A percentile compares a stretch with the other conserved stretches of the same genome.
Conservation (phyloP, 2,113 vertebrate species). For the Lampris megalopsis region DNA sequence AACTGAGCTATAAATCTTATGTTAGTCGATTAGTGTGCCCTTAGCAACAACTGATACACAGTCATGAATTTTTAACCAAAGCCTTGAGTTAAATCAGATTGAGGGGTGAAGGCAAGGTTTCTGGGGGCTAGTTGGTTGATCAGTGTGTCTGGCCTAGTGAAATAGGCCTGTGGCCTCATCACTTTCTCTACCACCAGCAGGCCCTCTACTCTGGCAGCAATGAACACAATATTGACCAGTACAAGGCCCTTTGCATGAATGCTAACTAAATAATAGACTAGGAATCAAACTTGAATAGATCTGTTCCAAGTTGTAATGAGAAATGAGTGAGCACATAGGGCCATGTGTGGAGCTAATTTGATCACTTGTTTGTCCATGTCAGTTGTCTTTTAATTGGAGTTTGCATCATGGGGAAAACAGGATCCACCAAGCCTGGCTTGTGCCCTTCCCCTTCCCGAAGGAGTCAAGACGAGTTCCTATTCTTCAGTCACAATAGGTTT, state of each 20-base stretch:
- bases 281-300: slow-evolving; percentile 49
- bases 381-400: slow-evolving; percentile 19
- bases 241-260: slow-evolving; percentile 45
- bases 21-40: slow-evolving; percentile 74
- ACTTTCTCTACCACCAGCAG: slow-evolving; percentile 52
- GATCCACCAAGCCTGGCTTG: slow-evolving; percentile 19
- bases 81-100: slow-evolving; percentile 72
- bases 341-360: slow-evolving; percentile 52
- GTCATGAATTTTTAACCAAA: slow-evolving; percentile 79
- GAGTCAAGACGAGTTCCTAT: slow-evolving; percentile 24
- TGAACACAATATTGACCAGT: slow-evolving; percentile 53
- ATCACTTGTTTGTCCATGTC: slow-evolving; percentile 40
- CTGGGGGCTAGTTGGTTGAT: slow-evolving; percentile 57
- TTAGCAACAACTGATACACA: slow-evolving; percentile 73
- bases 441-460: neutral
- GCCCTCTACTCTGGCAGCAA: slow-evolving; percentile 31
- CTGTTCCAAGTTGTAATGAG: slow-evolving; percentile 56
- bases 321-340: slow-evolving; percentile 35
- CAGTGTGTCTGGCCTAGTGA: slow-evolving; percentile 44
- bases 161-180: slow-evolving; percentile 58
- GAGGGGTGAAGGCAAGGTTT: slow-evolving; percentile 59
- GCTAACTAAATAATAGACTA: slow-evolving; percentile 61
- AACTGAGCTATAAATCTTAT: slow-evolving; percentile 71
- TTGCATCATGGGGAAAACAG: slow-evolving; percentile 41
- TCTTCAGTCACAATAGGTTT: neutral